phyloP scores from a whole-genome alignment of 1,140 invertebrate genomes.

The Cydia strobilella region DNA sequence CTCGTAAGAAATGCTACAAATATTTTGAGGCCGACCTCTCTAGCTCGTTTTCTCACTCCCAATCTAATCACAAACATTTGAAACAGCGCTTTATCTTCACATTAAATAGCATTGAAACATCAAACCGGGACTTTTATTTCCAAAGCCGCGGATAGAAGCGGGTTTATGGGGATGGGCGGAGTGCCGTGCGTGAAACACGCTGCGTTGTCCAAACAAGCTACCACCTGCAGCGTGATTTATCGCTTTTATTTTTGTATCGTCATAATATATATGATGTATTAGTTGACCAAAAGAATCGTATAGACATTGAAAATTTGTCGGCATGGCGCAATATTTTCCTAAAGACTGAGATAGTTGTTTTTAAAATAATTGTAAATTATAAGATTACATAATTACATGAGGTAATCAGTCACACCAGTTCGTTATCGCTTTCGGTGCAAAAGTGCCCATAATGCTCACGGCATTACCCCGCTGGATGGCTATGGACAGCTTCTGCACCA shows the following conservation, averaged over 20 bases:
- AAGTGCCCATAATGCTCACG: no score
- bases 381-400: no score
- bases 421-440: no score
- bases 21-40: background rate
- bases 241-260: slow-evolving; percentile 38
- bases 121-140: slow-evolving; percentile 42
- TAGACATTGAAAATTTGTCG: no score
- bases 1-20: background rate
- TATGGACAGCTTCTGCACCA: no score
- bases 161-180: slow-evolving; percentile 49
- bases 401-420: no score
- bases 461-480: no score
- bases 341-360: no score
- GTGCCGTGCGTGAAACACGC: slow-evolving; percentile 44
- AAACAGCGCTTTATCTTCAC: slow-evolving; percentile 8
- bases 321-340: no score
- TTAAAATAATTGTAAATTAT: no score
- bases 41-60: background rate
- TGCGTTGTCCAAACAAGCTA: slow-evolving; percentile 55
- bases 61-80: slow-evolving; percentile 10
- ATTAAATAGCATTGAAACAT: slow-evolving; percentile 24
- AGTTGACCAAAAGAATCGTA: background rate
- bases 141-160: slow-evolving; percentile 45
- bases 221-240: slow-evolving; percentile 42
- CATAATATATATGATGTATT: slow-evolving; percentile 13